Base-by-base conservation (phyloP, 2,888 invertebrate species). In the Laothoe populi region DNA sequence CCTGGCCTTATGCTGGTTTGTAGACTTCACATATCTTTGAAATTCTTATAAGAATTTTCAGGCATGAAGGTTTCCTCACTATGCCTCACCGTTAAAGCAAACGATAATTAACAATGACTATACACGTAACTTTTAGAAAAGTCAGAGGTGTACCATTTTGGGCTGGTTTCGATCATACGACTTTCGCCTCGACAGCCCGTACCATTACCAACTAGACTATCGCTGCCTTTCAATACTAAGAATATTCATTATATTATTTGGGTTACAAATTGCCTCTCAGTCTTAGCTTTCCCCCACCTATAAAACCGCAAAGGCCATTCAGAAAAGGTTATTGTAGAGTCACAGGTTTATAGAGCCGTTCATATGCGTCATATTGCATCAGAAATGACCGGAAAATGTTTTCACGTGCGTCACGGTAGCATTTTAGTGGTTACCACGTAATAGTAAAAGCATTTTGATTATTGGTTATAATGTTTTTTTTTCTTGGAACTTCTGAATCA, bases 401-500 rank as follows among this genome's bases (percentile, higher is more conserved):
- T 59, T 45, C 26, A 59, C 26, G 45, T 59, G 42, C 59, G 59
- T 59, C 59, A 59, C 13, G n/a, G 13, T n/a, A n/a, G n/a, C n/a
- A 44, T 26, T 59, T 44, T 59, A 44, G 42, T 11, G 45, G 19
- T 19, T 31, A 59, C 26, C 5, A 59, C 8, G 16, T 11, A 10
- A 16, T 19, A 10, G 31, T 53, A 8, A 44, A 16, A 19, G 19
- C 5, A 44, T 44, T 44, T 19, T 44, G 10, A 44, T 44, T 44
- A 19, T 44, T 44, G 42, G 10, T 44, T 44, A 19, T 38, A 19
- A 19, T n/a, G 19, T 19, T 8, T 16, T 19, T 19, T 44, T 19
- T 19, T 44, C 19, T 44, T 44, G 19, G 44, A 44, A 44, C 8
- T 44, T 8, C 8, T 44, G 19, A 44, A 44, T 8, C 16, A 44